These are phyloP conservation scores for Drosophila glabriapex DNA, from an alignment of 2,888 invertebrate species.

Conservation along the genomic window DNA sequence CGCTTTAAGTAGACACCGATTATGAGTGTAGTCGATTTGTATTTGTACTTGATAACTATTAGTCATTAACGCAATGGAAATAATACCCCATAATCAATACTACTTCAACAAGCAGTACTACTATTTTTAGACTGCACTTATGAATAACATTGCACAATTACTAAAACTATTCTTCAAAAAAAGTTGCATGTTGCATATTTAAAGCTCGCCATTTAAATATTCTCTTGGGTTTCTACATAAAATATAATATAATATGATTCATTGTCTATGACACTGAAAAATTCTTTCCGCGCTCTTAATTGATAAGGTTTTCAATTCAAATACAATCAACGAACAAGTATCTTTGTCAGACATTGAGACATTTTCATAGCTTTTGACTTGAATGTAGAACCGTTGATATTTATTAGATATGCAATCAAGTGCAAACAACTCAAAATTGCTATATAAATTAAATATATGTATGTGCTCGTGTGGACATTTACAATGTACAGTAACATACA, in stretches of 20 bases:
- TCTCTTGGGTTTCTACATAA: neutral
- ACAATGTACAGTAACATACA: neutral
- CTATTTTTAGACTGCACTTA: neutral
- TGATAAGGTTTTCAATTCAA: neutral
- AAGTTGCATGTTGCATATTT: neutral
- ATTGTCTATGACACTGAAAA: neutral
- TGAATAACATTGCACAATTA: neutral
- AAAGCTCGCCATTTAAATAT: neutral
- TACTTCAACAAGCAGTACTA: neutral
- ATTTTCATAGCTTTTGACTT: neutral
- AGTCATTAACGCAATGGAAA: slow-evolving; percentile 11
- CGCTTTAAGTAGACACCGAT: slow-evolving; percentile 5
- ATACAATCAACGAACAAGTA: neutral
- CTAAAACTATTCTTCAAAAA: neutral
- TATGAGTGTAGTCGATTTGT: slow-evolving; percentile 6
- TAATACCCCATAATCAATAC: neutral
- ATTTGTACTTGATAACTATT: slow-evolving; percentile 16
- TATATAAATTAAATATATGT: neutral
- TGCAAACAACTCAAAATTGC: neutral
- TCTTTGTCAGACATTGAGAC: neutral
- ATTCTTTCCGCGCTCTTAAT: neutral
- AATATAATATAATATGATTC: too few species aligned
- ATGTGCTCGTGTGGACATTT: neutral
- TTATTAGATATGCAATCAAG: neutral
- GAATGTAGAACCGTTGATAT: neutral